Evolutionary conservation across 2,888 invertebrate genomes (phyloP), one percentile per base, ranked within the genome.

Genomic region (Heliconius erato): DNA sequence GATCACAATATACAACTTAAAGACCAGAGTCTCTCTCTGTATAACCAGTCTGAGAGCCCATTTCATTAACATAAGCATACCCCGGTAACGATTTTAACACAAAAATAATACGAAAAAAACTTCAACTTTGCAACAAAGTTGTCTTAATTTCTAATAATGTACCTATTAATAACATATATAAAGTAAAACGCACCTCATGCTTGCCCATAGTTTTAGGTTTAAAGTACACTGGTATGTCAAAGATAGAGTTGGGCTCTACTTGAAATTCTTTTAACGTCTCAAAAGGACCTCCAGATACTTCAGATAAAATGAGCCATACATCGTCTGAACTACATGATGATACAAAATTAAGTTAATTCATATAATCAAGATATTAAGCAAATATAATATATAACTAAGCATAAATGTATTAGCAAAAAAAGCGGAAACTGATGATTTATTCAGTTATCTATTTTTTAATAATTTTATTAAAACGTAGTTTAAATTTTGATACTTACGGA

Each of bases 201-300:
- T 89, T 91, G 12, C 95, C 95, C 28, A 94, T 90, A 76, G 85
- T 88, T 88, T 92, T 94, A 6, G 96, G 96, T 85, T 93, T 95
- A 82, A 95, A 96, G 87, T 91, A 87, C 28, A 96, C 88, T 11
- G 96, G 95, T 67, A 96, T 92, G 2, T 95, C 89, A 82, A 93
- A 92, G 0, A 91, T 91, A 2, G 94, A 92, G 85, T 95, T 94
- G 0, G 96, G 93, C 86, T 94, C 94, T 11, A 96, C 85, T 59
- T 90, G 85, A 83, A 95, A 94, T 83, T 95, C 94, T 84, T 90
- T 92, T 35, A 92, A 86, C 0, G 95, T 95, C 74, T 93, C 92
- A 85, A 95, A 95, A 9, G 95, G 91, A 59, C 93, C 94, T 65
- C 91, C 92, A 0, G 93, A 89, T 16, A 93, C 84, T 89, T 95